Conservation (phyloP, 2,113 vertebrate genomes). For the Callaeas wilsoni region DNA sequence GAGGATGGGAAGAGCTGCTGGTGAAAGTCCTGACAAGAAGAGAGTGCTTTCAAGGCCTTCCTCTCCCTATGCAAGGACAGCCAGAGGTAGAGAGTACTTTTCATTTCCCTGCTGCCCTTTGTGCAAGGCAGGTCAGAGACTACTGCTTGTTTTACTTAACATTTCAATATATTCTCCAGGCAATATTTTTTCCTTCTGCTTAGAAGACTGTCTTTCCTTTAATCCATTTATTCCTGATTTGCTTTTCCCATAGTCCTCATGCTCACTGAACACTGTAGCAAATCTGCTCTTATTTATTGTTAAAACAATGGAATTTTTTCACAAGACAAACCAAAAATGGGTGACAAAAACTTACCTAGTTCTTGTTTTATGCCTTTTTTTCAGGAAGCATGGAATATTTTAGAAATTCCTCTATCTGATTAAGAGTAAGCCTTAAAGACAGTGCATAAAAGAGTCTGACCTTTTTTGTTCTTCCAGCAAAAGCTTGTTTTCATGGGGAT, state of each 20-base stretch:
- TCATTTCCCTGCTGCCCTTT: neutral
- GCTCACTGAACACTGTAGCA: neutral
- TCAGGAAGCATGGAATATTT: neutral
- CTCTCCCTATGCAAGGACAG: neutral
- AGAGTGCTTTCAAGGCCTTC: neutral
- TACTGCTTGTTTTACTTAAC: neutral
- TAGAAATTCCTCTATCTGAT: neutral
- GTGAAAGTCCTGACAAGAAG: neutral
- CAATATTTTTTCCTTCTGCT: neutral
- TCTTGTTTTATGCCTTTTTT: neutral
- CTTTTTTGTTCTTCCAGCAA: neutral
- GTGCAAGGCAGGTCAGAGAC: neutral
- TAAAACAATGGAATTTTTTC: neutral
- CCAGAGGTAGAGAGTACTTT: neutral
- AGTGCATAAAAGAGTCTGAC: neutral
- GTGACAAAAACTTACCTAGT: neutral
- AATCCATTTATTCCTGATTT: conserved; percentile 10
- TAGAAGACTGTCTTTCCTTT: neutral
- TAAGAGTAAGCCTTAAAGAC: neutral
- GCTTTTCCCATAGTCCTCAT: neutral
- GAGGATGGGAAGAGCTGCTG: neutral
- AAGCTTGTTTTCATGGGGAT: neutral
- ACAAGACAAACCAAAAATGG: neutral
- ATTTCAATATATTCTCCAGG: neutral
- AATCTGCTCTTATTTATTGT: neutral